These are phyloP conservation scores for Thymelicus sylvestris DNA, from an alignment of 2,888 invertebrate species.

Conservation along the genomic window DNA sequence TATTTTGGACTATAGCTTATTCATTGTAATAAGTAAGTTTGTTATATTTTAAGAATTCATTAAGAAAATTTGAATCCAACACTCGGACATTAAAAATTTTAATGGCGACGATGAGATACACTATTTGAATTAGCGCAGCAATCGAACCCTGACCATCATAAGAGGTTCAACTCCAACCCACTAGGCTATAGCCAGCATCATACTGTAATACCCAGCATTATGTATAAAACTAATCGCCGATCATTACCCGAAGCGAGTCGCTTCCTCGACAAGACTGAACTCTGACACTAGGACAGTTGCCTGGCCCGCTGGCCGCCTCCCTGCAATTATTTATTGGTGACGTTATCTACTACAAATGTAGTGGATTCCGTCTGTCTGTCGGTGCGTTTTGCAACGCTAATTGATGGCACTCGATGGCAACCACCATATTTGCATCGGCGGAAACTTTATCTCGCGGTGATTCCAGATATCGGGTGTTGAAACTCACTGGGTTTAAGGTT, in stretches of 20 bases:
- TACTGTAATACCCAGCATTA: not conserved
- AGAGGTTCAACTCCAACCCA: not conserved
- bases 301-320: conserved; percentile 21
- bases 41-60: too few species aligned
- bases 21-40: too few species aligned
- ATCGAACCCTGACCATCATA: not conserved
- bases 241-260: conserved; percentile 28
- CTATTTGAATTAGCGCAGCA: not conserved
- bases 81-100: too few species aligned
- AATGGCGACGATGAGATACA: too few species aligned
- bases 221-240: conserved; percentile 28
- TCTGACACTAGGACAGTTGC: conserved; percentile 33
- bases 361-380: conserved; percentile 38
- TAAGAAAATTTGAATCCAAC: too few species aligned
- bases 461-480: conserved; percentile 22
- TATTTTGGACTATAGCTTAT: too few species aligned
- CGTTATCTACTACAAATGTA: conserved; percentile 38
- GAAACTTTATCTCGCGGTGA: conserved; percentile 25
- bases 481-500: conserved; percentile 10
- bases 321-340: conserved; percentile 37
- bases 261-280: conserved; percentile 35
- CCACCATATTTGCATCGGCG: conserved; percentile 32
- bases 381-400: conserved; percentile 36
- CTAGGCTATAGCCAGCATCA: too few species aligned
- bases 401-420: conserved; percentile 23